Base-by-base conservation (phyloP, 1,140 invertebrate genomes). In the Bathynomus jamesi region DNA sequence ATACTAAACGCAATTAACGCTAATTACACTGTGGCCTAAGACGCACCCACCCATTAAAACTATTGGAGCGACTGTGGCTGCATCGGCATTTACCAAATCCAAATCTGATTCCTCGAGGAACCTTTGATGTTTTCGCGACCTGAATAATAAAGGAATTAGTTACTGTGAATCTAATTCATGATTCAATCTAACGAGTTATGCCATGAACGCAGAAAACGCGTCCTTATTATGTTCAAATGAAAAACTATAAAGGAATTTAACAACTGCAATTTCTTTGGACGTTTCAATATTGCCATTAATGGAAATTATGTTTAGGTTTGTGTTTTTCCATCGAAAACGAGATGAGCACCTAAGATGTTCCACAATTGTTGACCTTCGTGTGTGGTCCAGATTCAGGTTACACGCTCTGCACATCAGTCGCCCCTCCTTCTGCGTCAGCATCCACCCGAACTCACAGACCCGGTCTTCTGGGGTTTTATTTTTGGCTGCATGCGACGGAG, bases 311-410 rank as follows among this genome's bases (percentile, higher is more conserved):
- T n/a, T n/a, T n/a, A n/a, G n/a, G n/a, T n/a, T n/a, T n/a, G n/a
- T n/a, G n/a, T n/a, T n/a, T n/a, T n/a, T n/a, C n/a, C n/a, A n/a
- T 66, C n/a, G n/a, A 17, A 0, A n/a, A n/a, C 25, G 32, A 13
- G 21, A 24, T 27, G 25, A 32, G 61, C 46, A 76, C 75, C 75
- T 76, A 28, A 76, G 71, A 65, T 76, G 75, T 70, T 76, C 75
- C 40, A 76, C 75, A 62, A 76, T 76, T 61, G 75, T 76, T 7
- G 75, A 76, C 66, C 75, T 67, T 11, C 75, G 61, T 46, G 75
- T 76, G 63, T 76, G 75, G 71, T 76, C 75, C 30, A 76, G 71
- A 17, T 65, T 69, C 5, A 76, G 70, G 66, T 73, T 71, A 28
- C 75, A 76, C 0, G 75, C 68, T 61, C 75, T 61, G 60, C 75